phyloP scores from a whole-genome alignment of 2,797 vertebrate species.

The Myiotriccus ornatus region DNA sequence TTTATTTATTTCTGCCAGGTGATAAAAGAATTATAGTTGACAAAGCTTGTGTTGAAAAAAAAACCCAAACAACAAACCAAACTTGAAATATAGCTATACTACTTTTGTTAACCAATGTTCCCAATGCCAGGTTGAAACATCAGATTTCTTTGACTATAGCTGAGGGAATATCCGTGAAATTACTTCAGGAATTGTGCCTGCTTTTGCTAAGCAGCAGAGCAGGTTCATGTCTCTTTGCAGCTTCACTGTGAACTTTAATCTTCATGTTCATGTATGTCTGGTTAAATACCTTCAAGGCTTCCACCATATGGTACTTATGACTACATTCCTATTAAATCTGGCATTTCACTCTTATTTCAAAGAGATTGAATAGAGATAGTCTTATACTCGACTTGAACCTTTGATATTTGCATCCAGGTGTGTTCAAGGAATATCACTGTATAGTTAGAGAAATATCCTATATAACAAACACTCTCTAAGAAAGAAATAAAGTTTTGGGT shows the following conservation, averaged over 20 bases:
- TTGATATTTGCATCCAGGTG: constrained; percentile 48
- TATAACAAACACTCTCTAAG: neutral
- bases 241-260: neutral
- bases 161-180: neutral
- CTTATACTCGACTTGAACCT: constrained; percentile 2
- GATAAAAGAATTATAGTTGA: neutral
- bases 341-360: constrained; percentile 36
- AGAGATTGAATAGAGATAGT: constrained; percentile 6
- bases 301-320: neutral
- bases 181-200: neutral
- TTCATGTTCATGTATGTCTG: neutral
- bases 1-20: neutral
- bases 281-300: constrained; percentile 29
- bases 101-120: neutral
- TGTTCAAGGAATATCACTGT: neutral
- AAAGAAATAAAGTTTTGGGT: neutral
- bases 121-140: neutral
- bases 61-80: neutral
- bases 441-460: neutral
- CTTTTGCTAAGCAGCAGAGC: neutral
- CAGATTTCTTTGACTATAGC: neutral
- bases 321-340: constrained; percentile 42
- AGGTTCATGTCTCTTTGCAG: neutral
- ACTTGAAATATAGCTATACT: neutral
- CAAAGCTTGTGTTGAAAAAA: neutral